Evolutionary conservation across 2,797 vertebrate genomes (phyloP), one percentile per base, ranked within the genome.

Genomic region (Sphenopsis melanotis): DNA sequence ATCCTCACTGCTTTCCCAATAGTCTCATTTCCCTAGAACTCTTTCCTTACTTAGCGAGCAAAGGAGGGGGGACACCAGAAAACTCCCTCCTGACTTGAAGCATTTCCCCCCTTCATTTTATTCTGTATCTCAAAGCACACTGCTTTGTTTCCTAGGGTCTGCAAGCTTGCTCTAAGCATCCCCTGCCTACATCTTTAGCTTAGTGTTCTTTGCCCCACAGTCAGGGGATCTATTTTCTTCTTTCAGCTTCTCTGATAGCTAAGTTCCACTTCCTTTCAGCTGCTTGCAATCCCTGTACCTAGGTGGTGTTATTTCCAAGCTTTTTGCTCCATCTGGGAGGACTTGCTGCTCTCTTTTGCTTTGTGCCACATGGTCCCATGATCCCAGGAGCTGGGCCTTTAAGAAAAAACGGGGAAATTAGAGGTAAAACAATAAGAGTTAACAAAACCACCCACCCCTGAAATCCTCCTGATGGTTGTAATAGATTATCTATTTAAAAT

Each of bases 401-500:
- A 95, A 97, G 88, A 89, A 76, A 86, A 88, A 89, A 11, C 70
- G 41, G 83, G 6, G n/a, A 70, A 95, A 86, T 49, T 26, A 13
- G 66, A 87, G 77, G 71, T 70, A 89, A 93, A 94, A 70, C 87
- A 94, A 65, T 84, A 61, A 87, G 70, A 90, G 50, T 90, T 94
- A 93, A 87, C 69, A 90, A 90, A 91, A 81, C 74, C 88, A 96
- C 66, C 34, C 22, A 27, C 87, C 95, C 95, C 93, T 94, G 74
- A 95, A 96, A 94, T 88, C 87, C 86, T 89, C 85, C 91, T 87
- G 79, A 78, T 91, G 78, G 87, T 47, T 95, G 83, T 95, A 96
- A 95, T 95, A 93, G 93, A 92, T 96, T 92, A 96, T 96, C 95
- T 96, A 96, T 96, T 96, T 93, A 66, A 87, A 71, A 92, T 49